Evolutionary conservation across 2,888 invertebrate species (phyloP), one percentile per base, ranked within the genome.

Genomic region (Podotricha telesiphe): DNA sequence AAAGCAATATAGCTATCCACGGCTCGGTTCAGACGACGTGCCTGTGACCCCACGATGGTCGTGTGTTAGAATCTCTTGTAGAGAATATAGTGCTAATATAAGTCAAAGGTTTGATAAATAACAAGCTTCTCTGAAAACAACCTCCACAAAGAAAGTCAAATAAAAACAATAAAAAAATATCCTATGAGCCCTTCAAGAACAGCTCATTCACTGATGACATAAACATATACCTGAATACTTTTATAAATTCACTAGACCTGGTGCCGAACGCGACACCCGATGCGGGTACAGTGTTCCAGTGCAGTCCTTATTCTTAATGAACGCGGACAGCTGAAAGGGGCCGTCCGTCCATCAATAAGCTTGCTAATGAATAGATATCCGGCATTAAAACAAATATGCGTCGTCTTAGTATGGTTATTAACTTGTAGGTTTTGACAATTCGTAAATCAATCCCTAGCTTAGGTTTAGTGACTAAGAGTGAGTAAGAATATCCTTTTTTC

Each of bases 351-450:
- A 78, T 80, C 80, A 77, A 81, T 79, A 74, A 77, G 71, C 75
- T 59, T 61, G 56, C 74, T 72, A 71, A 72, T 80, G 80, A 82
- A 83, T 80, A 77, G 78, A 78, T 79, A 76, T 81, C 80, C 83
- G 79, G 73, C 73, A 75, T 71, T 63, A 73, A 74, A 73, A 53
- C 28, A 53, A 59, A 58, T 67, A 61, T 66, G 68, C 73, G 74
- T 65, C 73, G 74, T 65, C 59, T 69, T 64, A 67, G 64, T 47
- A 40, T 51, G 47, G 53, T 47, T 61, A 58, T 68, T 58, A 51
- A 67, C 62, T 61, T 65, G 42, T 71, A 50, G 56, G 65, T 65
- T 58, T 22, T n/a, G 13, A 51, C 22, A n/a, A 34, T 37, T 5
- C 20, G 13, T 40, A n/a, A 3, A 28, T 17, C 4, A 40, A 50